A percentile compares a stretch with the other conserved stretches of the same genome.
Conservation (phyloP, 2,888 invertebrate species). For the Muscina levida region DNA sequence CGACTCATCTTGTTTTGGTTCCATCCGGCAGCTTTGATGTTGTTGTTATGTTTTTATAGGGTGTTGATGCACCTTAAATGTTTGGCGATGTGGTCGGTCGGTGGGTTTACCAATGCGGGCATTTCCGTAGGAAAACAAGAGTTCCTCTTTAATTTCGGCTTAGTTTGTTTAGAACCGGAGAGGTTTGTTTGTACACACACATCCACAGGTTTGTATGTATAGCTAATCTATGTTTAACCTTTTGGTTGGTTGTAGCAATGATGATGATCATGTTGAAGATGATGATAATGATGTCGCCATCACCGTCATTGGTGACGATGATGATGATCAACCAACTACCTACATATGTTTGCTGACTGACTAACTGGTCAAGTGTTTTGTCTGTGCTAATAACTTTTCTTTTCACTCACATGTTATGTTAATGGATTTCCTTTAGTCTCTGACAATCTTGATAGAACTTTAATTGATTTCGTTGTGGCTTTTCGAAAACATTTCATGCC, state of each 20-base stretch:
- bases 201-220: slow-evolving; percentile 10
- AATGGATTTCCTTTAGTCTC: background rate
- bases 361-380: background rate
- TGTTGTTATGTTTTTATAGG: slow-evolving; percentile 1
- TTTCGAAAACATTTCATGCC: background rate
- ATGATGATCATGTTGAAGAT: background rate
- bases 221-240: slow-evolving; percentile 19
- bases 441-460: slow-evolving; percentile 14
- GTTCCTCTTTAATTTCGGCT: slow-evolving; percentile 12
- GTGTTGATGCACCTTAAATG: slow-evolving; percentile 29
- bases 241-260: background rate
- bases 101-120: background rate
- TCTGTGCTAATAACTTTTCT: background rate
- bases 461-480: slow-evolving; percentile 22
- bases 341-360: background rate
- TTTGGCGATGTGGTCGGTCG: background rate
- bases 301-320: background rate
- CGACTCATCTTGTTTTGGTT: slow-evolving; percentile 15
- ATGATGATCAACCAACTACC: background rate
- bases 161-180: background rate
- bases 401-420: background rate
- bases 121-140: background rate
- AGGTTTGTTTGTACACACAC: background rate
- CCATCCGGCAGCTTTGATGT: no score
- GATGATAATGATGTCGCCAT: background rate